Evolutionary conservation across 1,140 invertebrate species (phyloP).

Genomic region (Brachionus calyciflorus): DNA sequence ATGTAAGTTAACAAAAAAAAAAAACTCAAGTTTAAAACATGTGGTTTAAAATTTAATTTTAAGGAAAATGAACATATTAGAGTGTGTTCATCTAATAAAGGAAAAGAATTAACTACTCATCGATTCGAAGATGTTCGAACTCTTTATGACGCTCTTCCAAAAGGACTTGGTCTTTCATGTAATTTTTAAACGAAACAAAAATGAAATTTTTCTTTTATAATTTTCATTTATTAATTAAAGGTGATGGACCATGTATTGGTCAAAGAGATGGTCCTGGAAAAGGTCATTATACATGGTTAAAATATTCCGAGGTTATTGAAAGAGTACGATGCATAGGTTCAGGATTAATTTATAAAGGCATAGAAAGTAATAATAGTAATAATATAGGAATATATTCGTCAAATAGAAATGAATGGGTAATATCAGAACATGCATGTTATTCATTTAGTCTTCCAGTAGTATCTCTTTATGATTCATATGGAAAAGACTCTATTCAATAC

Average conservation of each 20-base stretch:
- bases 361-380: conserved; percentile 18
- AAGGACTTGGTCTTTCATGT: conserved; percentile 14
- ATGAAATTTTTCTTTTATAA: neutral
- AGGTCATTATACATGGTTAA: conserved; percentile 34
- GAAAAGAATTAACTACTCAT: conserved; percentile 5
- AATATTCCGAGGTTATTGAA: conserved; percentile 35
- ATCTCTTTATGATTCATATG: conserved; percentile 39
- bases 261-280: conserved; percentile 20
- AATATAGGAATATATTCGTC: conserved; percentile 41
- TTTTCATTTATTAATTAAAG: neutral
- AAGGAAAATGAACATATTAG: conserved; percentile 14
- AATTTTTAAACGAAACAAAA: neutral
- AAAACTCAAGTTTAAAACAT: neutral
- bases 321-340: neutral
- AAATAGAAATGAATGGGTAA: conserved; percentile 44
- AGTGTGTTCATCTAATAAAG: conserved; percentile 5
- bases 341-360: conserved; percentile 6
- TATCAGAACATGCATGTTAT: conserved; percentile 36
- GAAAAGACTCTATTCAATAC: conserved; percentile 34
- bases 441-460: conserved; percentile 34
- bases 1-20: neutral
- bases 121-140: conserved; percentile 38
- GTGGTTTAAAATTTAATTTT: neutral
- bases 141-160: conserved; percentile 24
- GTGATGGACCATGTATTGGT: conserved; percentile 39